Evolutionary conservation across 2,113 vertebrate species (phyloP), one percentile per base, ranked within the genome.

Genomic region (Cynopterus brachyotis): DNA sequence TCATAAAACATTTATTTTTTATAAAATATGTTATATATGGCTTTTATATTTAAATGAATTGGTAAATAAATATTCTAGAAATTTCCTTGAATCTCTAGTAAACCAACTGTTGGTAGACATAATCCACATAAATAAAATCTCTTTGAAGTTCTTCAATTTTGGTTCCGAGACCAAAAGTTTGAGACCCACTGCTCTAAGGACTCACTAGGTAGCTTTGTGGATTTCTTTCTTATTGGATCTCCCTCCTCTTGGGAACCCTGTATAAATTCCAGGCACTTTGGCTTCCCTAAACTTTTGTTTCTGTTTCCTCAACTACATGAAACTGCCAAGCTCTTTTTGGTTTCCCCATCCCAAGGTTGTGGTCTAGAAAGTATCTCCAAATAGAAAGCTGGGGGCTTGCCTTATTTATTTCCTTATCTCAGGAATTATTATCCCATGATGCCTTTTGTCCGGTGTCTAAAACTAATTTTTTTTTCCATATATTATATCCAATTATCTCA

Each of bases 61-160:
- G 11, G 60, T 88, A 40, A 26, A 67, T 9, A 37, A 85, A 67
- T 81, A 86, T 75, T 91, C 84, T 79, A 80, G 37, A 81, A 67
- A 89, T 10, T 80, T 96, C 16, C 88, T 96, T 69, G 69, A 75
- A 91, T 73, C 89, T 85, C 19, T 85, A 93, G 30, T 59, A 53
- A 12, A 73, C 35, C 55, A 88, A 87, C 45, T 95, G 91, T 47
- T 84, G 30, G 79, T 55, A 73, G 20, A 40, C 81, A n/a, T 64
- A 83, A 20, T 62, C 19, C 42, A 55, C 45, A 60, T 73, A 79
- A 88, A 24, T 96, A 92, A 85, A 72, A 64, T 64, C 8, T 82
- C 67, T 70, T 86, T 72, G 37, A 69, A 45, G 5, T 75, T 17
- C 13, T 94, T n/a, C 50, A 17, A 59, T 96, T 96, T 89, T 89